Conservation (phyloP, 2,113 vertebrate species). For the Coryphaenoides rupestris region DNA sequence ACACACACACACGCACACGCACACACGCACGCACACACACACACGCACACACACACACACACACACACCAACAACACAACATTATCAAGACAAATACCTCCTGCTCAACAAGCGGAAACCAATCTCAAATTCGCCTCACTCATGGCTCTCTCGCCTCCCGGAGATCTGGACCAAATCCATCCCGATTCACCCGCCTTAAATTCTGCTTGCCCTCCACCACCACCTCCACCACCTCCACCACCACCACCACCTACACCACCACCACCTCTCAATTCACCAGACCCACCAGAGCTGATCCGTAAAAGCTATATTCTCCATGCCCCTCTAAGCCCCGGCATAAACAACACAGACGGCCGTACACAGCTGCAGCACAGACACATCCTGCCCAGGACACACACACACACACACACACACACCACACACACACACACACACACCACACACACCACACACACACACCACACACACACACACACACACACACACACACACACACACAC, state of each 20-base stretch:
- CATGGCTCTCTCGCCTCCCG: not conserved
- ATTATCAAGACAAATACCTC: not conserved
- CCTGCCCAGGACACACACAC: constrained; percentile 12
- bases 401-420: no score
- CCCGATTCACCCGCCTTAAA: not conserved
- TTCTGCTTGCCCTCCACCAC: not conserved
- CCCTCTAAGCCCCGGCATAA: not conserved
- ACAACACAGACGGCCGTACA: no score
- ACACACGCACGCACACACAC: not conserved
- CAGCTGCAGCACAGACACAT: no score
- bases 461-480: constrained; percentile 19
- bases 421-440: no score
- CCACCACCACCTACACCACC: not conserved
- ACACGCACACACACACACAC: not conserved
- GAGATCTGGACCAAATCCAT: not conserved
- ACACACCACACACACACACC: no score
- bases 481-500: constrained; percentile 17
- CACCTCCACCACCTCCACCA: not conserved
- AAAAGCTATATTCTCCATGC: not conserved
- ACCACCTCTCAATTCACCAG: not conserved
- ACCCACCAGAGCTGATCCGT: not conserved
- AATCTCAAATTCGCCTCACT: not conserved
- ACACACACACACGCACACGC: not conserved
- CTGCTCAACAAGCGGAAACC: not conserved
- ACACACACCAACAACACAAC: not conserved